Evolutionary conservation across 2,113 vertebrate species (phyloP).

Genomic region (Sylvietta virens): DNA sequence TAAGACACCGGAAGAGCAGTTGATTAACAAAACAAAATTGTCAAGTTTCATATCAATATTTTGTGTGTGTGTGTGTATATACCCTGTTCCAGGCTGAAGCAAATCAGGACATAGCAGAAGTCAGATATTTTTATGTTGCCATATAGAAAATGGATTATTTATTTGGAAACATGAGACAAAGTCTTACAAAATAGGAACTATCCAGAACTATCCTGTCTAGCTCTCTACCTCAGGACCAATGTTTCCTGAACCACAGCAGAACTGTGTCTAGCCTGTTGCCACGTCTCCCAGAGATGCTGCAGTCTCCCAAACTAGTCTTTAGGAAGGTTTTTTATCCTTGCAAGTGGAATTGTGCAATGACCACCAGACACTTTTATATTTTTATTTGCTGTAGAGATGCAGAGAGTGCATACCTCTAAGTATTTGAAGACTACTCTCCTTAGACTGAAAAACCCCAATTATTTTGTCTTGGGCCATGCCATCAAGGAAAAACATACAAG

Average conservation of each 20-base stretch:
- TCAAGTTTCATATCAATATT: background rate
- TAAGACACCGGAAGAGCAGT: background rate
- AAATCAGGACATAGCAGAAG: background rate
- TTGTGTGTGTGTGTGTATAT: background rate
- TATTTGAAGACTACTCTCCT: background rate
- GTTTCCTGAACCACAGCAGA: background rate
- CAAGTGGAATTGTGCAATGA: background rate
- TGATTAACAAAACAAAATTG: background rate
- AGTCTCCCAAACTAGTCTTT: background rate
- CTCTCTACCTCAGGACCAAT: background rate
- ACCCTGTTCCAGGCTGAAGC: background rate
- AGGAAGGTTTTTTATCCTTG: background rate
- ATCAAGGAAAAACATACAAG: background rate
- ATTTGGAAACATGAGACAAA: background rate
- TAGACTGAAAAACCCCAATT: background rate
- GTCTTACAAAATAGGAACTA: background rate
- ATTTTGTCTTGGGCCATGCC: background rate
- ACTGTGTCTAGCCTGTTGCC: background rate
- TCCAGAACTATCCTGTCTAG: background rate
- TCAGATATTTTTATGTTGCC: background rate
- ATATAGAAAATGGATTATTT: background rate
- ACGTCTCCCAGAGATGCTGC: background rate
- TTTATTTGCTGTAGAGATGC: background rate
- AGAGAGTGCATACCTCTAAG: background rate
- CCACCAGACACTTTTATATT: background rate